phyloP scores from a whole-genome alignment of 2,113 vertebrate species.

The Melospiza melodia region DNA sequence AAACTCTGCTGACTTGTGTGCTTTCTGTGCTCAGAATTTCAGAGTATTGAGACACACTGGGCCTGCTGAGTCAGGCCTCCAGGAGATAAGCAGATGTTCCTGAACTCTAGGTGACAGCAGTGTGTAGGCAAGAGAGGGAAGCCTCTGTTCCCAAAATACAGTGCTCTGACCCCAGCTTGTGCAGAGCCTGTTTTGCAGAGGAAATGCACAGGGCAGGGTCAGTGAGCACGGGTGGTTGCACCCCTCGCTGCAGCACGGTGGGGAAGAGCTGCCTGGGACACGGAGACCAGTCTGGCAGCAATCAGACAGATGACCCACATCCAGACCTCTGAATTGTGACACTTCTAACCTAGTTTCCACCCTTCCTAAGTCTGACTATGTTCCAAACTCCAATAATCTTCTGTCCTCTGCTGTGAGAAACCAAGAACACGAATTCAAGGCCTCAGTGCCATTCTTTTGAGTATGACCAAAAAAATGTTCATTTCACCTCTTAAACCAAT shows the following conservation, averaged over 20 bases:
- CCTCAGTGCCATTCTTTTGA: background rate
- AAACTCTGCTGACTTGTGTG: constrained; percentile 10
- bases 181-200: background rate
- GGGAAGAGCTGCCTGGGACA: background rate
- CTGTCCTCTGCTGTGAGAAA: background rate
- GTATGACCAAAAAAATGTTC: background rate
- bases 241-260: rapidly evolving
- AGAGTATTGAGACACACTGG: background rate
- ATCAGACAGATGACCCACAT: background rate
- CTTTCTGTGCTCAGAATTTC: background rate
- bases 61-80: background rate
- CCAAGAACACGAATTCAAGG: background rate
- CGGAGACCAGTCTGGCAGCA: background rate
- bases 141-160: rapidly evolving
- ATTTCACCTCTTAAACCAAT: background rate
- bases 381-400: background rate
- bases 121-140: background rate
- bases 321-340: background rate
- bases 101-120: constrained; percentile 5
- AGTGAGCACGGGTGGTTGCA: background rate
- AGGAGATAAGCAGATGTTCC: background rate
- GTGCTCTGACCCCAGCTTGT: background rate
- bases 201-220: background rate
- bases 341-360: background rate
- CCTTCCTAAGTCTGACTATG: background rate